A percentile compares a stretch with the other conserved stretches of the same genome.
These are phyloP conservation scores for Gobio gobio DNA, from an alignment of 2,113 vertebrate genomes.

Conservation along the genomic window DNA sequence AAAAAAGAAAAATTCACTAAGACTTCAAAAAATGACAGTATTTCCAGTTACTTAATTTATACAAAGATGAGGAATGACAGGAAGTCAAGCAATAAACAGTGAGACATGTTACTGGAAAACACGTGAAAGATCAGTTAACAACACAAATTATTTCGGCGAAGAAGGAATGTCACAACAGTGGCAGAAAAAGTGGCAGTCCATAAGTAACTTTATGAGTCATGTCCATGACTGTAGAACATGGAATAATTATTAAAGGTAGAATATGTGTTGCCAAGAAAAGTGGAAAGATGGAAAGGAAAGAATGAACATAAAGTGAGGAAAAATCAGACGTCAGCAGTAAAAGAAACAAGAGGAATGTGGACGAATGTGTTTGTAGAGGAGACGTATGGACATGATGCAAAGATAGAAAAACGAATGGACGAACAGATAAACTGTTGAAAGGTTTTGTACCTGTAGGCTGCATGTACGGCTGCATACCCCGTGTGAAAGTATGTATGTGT, in stretches of 20 bases:
- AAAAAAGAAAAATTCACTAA: neutral
- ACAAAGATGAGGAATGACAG: neutral
- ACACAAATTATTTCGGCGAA: neutral
- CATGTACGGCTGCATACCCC: neutral
- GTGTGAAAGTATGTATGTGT: conserved; percentile 19
- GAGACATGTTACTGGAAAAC: neutral
- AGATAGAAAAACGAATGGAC: neutral
- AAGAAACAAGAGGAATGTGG: neutral
- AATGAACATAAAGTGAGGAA: neutral
- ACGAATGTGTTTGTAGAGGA: neutral
- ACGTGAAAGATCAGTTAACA: neutral
- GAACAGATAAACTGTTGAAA: neutral
- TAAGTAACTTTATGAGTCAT: neutral
- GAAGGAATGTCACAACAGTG: neutral
- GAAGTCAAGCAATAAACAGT: neutral
- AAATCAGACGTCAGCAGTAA: neutral
- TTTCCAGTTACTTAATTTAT: neutral
- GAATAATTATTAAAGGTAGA: neutral
- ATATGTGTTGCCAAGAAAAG: no score
- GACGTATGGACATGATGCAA: neutral
- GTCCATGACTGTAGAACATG: neutral
- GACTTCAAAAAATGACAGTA: neutral
- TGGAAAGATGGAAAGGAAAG: neutral
- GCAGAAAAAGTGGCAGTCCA: neutral
- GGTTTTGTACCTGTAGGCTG: conserved; percentile 27